These are phyloP conservation scores for Limnephilus auricula DNA, from an alignment of 2,888 invertebrate genomes.

Conservation along the genomic window DNA sequence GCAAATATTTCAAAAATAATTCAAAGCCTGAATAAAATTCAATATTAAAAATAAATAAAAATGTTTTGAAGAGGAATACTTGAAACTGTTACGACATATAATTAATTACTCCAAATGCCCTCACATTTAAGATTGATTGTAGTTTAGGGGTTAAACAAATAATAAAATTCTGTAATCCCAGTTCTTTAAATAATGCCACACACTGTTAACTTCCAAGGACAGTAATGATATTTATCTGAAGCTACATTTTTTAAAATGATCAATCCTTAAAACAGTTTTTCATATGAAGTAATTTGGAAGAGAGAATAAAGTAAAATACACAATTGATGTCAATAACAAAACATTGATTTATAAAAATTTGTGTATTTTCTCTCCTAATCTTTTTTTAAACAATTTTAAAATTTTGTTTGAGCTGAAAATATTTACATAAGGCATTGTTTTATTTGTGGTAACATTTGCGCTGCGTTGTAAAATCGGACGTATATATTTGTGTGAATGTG, in stretches of 20 bases:
- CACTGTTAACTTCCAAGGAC: background rate
- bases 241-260: background rate
- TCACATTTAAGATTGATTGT: background rate
- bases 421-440: background rate
- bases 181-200: background rate
- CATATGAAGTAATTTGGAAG: background rate
- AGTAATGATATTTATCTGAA: background rate
- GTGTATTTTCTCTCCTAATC: background rate
- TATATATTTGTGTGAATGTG: slow-evolving; percentile 29
- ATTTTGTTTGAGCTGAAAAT: background rate
- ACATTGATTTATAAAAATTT: background rate
- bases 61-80: background rate
- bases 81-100: background rate
- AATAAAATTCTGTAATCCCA: background rate
- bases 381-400: background rate
- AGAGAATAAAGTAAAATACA: background rate
- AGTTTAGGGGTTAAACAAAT: background rate
- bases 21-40: background rate
- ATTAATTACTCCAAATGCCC: background rate
- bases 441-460: background rate
- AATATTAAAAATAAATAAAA: background rate
- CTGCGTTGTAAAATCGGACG: background rate
- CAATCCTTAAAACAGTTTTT: background rate
- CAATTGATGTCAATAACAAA: background rate
- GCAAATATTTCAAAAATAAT: background rate